Evolutionary conservation across 2,888 invertebrate species (phyloP), one percentile per base, ranked within the genome.

Genomic region (Agrotis ipsilon): DNA sequence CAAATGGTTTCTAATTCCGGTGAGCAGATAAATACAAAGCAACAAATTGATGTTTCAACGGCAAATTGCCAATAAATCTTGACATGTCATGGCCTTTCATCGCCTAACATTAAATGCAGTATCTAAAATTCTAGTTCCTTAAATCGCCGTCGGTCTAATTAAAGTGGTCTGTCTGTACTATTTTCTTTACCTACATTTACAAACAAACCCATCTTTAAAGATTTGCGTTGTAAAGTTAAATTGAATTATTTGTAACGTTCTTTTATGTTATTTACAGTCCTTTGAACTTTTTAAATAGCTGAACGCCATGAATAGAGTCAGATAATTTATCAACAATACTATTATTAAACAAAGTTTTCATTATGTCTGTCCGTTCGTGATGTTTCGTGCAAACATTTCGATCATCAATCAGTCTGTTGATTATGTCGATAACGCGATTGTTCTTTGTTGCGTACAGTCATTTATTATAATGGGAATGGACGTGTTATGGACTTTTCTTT

Each of bases 221-320:
- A 81, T 81, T 81, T 84, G 72, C 63, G 72, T 32, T 60, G 61
- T 19, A 24, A 32, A 43, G 7, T 65, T 78, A 64, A 63, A 54
- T 78, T 78, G n/a, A 78, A 65, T 65, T 65, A 78, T 82, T 78
- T 52, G 21, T 58, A 21, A 71, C 49, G 21, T 45, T 81, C 32
- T 32, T 66, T 51, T 52, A 39, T 55, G 68, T 55, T 66, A 63
- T 60, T 18, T 59, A 27, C 27, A 64, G 57, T 49, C 32, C 60
- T 81, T 78, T 81, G 60, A 78, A 78, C 52, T 81, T 19, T 48
- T 45, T 6, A 62, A 76, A 59, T 77, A 48, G 77, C 63, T 57
- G n/a, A 62, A 60, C 24, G 2, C 49, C 4, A 18, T 52, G 51
- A 48, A 39, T 39, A 11, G 7, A 57, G 75, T 48, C 46, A 2